Conservation (phyloP, 2,888 invertebrate genomes). For the Epinotia brunnichana region DNA sequence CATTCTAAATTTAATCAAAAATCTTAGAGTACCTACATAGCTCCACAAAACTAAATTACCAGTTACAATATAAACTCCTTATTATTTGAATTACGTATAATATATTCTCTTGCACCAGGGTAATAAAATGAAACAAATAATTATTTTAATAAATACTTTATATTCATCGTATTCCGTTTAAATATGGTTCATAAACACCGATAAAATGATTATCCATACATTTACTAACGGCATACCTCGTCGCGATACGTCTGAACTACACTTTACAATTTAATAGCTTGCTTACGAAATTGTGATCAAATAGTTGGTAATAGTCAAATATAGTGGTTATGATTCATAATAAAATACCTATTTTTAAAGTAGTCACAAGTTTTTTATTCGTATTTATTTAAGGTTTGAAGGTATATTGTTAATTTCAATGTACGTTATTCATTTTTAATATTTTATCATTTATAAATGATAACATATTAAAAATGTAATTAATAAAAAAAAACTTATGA, state of each 20-base stretch:
- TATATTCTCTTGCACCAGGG: background rate
- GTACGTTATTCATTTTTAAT: background rate
- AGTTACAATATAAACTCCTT: too few species aligned
- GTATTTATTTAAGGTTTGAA: too few species aligned
- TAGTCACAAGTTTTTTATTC: background rate
- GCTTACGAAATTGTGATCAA: background rate
- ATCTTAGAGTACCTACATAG: too few species aligned
- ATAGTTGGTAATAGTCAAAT: background rate
- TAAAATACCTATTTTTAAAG: background rate
- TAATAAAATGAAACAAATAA: constrained; percentile 59
- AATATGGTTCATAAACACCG: constrained; percentile 51
- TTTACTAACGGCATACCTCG: constrained; percentile 42
- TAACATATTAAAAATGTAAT: background rate
- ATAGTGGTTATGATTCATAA: background rate
- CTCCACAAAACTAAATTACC: too few species aligned
- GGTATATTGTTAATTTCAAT: too few species aligned
- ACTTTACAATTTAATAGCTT: constrained; percentile 3
- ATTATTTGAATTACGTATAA: background rate
- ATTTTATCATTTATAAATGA: background rate
- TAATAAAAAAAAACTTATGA: background rate
- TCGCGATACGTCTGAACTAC: constrained; percentile 25
- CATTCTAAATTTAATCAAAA: too few species aligned
- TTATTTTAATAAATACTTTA: constrained; percentile 79
- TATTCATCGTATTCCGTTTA: constrained; percentile 58
- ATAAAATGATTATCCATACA: constrained; percentile 43